These are phyloP conservation scores for Tethya wilhelma DNA, from an alignment of 37 sponge, comb jelly and placozoan genomes.

Conservation along the genomic window DNA sequence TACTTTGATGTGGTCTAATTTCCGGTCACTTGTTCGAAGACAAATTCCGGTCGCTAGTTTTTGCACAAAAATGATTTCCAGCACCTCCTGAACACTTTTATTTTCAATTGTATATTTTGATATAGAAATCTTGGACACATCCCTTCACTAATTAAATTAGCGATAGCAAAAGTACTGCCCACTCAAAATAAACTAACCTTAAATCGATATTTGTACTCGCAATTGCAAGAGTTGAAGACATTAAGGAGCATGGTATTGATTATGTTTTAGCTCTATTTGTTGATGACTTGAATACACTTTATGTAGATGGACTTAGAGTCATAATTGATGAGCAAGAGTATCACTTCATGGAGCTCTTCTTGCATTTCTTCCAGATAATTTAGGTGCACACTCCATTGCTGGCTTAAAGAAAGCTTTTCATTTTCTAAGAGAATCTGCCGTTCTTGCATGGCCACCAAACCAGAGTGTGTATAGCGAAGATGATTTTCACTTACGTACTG, in stretches of 20 bases:
- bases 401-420: constrained; percentile 37
- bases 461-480: constrained; percentile 11
- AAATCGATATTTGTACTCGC: not conserved
- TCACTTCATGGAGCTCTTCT: constrained; percentile 25
- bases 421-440: constrained; percentile 33
- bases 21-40: too few relatives aligned
- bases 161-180: too few relatives aligned
- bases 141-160: too few relatives aligned
- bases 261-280: constrained; percentile 19
- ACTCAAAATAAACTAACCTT: too few relatives aligned
- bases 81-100: too few relatives aligned
- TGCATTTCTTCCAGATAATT: constrained; percentile 36
- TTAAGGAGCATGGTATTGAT: constrained; percentile 42
- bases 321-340: not conserved
- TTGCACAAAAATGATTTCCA: too few relatives aligned
- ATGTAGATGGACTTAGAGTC: constrained; percentile 17
- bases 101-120: too few relatives aligned
- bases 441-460: constrained; percentile 10
- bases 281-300: constrained; percentile 18
- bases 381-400: constrained; percentile 38
- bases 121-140: too few relatives aligned
- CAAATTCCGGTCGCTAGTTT: too few relatives aligned
- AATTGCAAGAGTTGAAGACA: constrained; percentile 11
- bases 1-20: too few relatives aligned
- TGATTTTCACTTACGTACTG: too few relatives aligned